phyloP scores from a whole-genome alignment of 2,797 vertebrate species.

The Acanthiza pusilla region DNA sequence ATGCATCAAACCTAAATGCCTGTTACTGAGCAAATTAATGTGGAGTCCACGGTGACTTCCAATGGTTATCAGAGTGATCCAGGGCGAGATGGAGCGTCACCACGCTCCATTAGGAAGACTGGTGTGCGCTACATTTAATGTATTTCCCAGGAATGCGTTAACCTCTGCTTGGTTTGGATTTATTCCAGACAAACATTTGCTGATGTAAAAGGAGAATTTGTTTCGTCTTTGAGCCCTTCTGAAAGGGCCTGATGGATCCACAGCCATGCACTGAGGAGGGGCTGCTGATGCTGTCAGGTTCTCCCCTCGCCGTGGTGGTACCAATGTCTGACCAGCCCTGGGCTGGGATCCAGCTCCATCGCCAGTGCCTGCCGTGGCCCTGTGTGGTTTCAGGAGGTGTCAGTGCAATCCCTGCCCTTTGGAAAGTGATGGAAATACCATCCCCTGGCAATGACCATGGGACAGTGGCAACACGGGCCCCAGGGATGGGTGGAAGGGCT shows the following conservation, averaged over 20 bases:
- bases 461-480: neutral
- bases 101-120: neutral
- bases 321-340: neutral
- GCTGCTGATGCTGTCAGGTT: neutral
- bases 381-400: neutral
- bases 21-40: slow-evolving; percentile 13
- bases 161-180: slow-evolving; percentile 50
- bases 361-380: accelerated
- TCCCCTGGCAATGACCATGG: accelerated
- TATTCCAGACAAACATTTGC: slow-evolving; percentile 48
- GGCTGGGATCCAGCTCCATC: neutral
- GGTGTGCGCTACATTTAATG: neutral
- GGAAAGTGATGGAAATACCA: neutral
- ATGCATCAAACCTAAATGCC: slow-evolving; percentile 20
- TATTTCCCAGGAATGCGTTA: slow-evolving; percentile 37
- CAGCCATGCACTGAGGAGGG: neutral
- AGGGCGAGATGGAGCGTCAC: neutral
- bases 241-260: neutral
- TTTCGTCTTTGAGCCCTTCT: neutral
- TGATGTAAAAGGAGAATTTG: slow-evolving; percentile 48
- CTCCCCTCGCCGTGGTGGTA: neutral
- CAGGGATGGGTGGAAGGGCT: neutral
- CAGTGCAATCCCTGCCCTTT: accelerated
- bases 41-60: neutral
- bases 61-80: neutral